A percentile compares a stretch with the other conserved stretches of the same genome.
These are phyloP conservation scores for Osmerus mordax DNA, from an alignment of 2,113 vertebrate genomes.

Conservation along the genomic window DNA sequence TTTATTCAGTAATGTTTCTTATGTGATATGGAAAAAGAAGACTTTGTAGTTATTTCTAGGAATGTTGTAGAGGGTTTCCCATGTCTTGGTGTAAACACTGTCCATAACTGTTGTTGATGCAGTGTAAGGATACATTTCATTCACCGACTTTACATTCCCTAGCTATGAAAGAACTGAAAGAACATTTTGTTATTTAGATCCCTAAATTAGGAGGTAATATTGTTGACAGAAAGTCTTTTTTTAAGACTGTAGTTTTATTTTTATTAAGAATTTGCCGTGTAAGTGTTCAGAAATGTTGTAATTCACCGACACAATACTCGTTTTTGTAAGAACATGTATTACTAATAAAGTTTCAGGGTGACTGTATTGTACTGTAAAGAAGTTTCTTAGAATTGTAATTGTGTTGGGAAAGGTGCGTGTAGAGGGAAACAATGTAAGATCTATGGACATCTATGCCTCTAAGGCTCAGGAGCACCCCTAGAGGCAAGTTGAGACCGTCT, in stretches of 20 bases:
- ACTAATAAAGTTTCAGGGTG: constrained; percentile 57
- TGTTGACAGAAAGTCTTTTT: constrained; percentile 44
- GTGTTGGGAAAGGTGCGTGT: too few relatives aligned
- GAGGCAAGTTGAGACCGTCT: too few relatives aligned
- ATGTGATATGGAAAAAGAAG: constrained; percentile 7
- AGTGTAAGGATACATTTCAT: constrained; percentile 17
- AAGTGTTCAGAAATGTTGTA: constrained; percentile 55
- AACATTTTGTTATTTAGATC: not conserved
- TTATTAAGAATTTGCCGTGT: constrained; percentile 55
- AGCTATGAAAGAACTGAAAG: constrained; percentile 5
- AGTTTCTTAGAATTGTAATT: too few relatives aligned
- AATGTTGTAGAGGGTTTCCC: constrained; percentile 6
- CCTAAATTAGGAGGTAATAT: constrained; percentile 8
- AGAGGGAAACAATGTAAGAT: too few relatives aligned
- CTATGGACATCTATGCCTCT: too few relatives aligned
- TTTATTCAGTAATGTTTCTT: constrained; percentile 10
- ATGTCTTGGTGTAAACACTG: constrained; percentile 9
- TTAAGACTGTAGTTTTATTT: constrained; percentile 49
- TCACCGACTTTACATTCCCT: constrained; percentile 13
- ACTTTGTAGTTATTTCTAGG: constrained; percentile 2
- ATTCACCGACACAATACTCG: constrained; percentile 48
- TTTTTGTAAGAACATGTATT: constrained; percentile 59
- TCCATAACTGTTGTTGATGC: constrained; percentile 32
- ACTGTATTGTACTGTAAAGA: not conserved
- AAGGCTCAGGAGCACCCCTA: too few relatives aligned